phyloP scores from a whole-genome alignment of 1,140 invertebrate species.

The Eciton burchellii region DNA sequence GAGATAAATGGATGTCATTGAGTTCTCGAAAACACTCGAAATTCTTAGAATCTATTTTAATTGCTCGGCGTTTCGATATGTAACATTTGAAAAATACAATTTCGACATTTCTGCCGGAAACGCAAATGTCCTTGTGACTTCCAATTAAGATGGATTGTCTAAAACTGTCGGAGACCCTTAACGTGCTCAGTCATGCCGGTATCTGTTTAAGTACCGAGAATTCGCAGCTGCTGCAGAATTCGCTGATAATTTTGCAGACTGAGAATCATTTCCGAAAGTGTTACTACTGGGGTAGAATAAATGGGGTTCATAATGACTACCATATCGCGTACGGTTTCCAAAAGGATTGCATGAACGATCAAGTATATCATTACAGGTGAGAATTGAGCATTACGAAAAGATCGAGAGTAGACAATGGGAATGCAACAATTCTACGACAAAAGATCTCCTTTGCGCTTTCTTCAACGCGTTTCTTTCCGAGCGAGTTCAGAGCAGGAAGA shows the following conservation, averaged over 20 bases:
- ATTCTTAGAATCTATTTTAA: neutral
- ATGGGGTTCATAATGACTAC: slow-evolving; percentile 89
- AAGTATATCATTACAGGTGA: slow-evolving; percentile 89
- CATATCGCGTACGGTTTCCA: slow-evolving; percentile 90
- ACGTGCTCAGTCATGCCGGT: slow-evolving; percentile 86
- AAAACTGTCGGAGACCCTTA: slow-evolving; percentile 78
- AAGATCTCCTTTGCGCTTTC: neutral
- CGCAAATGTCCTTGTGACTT: neutral
- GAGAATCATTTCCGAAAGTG: slow-evolving; percentile 91
- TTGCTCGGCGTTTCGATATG: neutral
- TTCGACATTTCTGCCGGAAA: slow-evolving; percentile 13
- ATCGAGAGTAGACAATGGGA: no score
- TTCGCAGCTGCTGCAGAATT: slow-evolving; percentile 89
- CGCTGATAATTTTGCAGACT: slow-evolving; percentile 89
- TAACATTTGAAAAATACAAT: slow-evolving; percentile 34
- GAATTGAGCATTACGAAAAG: neutral
- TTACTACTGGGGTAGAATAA: slow-evolving; percentile 91
- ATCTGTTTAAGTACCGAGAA: slow-evolving; percentile 88
- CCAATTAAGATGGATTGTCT: slow-evolving; percentile 76
- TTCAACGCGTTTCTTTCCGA: neutral
- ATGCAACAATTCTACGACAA: neutral
- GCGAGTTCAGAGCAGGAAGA: neutral
- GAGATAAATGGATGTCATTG: neutral
- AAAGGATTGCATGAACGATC: slow-evolving; percentile 88
- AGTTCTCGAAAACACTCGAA: neutral